Evolutionary conservation across 2,888 invertebrate genomes (phyloP), one percentile per base, ranked within the genome.

Genomic region (Chesias legatella): DNA sequence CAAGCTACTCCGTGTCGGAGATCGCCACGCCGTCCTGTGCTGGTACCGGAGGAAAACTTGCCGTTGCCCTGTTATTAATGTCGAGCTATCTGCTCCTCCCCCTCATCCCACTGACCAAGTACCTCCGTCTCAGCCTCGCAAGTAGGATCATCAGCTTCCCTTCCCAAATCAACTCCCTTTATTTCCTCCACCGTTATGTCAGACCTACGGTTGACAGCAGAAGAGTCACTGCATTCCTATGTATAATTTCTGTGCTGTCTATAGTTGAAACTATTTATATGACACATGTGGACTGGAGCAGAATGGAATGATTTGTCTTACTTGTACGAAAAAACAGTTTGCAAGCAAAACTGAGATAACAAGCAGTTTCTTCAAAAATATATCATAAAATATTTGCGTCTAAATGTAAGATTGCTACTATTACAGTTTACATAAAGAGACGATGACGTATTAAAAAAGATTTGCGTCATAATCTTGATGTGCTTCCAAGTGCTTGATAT

Each of bases 141-240:
- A 68, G 58, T 38, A 65, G 63, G 1, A 32, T 79, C 1, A 6
- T 67, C 7, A 63, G 66, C 22, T 56, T 74, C 7, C 76, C 75
- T 1, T 61, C 73, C 0, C 73, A 74, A 41, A 39, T 61, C 0
- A 61, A 64, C 29, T 61, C 67, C 0, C 41, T 73, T 6, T 63
- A 67, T 35, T 64, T 70, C 24, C 44, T 71, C 0, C 62, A 74
- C 33, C 52, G 40, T 17, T 69, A 67, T 24, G 35, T 74, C 1
- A 59, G 51, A 0, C 58, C 65, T 0, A 41, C 57, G 0, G 10
- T 76, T 1, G 49, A 67, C 42, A 67, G 62, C 46, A 41, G 42
- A 3, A 54, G 56, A 23, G 43, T 69, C 1, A 67, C 63, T 0
- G 31, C 58, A 0, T 34, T 67, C 2, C 33, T 73, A 1, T 59